Base-by-base conservation (phyloP, 2,797 vertebrate species). In the Rachycentron canadum region DNA sequence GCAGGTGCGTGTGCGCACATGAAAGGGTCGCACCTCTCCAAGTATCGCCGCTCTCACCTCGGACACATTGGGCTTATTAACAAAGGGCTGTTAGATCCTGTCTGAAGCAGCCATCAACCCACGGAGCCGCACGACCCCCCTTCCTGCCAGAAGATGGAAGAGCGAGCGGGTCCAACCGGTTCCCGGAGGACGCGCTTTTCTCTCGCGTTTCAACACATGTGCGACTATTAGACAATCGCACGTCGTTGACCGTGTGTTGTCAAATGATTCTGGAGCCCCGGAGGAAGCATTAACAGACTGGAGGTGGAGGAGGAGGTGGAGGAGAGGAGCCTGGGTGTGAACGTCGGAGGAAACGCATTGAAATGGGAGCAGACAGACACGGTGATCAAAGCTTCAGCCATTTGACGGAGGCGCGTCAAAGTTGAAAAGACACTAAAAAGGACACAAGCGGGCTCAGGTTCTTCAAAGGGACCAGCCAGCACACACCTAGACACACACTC, bases 31-130 rank as follows among this genome's bases (percentile, higher is more conserved):
- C 93, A 92, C 90, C 88, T 88, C 82, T 0, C 4, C 28, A 62
- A 69, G 93, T 89, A 91, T 81, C 78, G 84, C 34, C 55, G 25
- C 77, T 91, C 83, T 92, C 93, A 83, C 93, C 83, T 86, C 84
- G 36, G 26, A 67, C 65, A 72, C 70, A 77, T 75, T 68, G 61
- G 74, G 28, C 43, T 30, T 6, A 69, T 82, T 90, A 67, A 83
- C 88, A 87, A 38, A 3, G 52, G 75, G 19, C 56, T 86, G 92
- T 83, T 73, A 94, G 40, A 92, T 95, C 94, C 86, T 88, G 80
- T 74, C 86, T 73, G 83, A 40, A 65, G n/a, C n/a, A n/a, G n/a
- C n/a, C n/a, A n/a, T n/a, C n/a, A n/a, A n/a, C n/a, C n/a, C n/a
- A n/a, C n/a, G n/a, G n/a, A n/a, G n/a, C n/a, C n/a, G n/a, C n/a